Evolutionary conservation across 1,140 invertebrate species (phyloP), one percentile per base, ranked within the genome.

Genomic region (Lepidurus apus): DNA sequence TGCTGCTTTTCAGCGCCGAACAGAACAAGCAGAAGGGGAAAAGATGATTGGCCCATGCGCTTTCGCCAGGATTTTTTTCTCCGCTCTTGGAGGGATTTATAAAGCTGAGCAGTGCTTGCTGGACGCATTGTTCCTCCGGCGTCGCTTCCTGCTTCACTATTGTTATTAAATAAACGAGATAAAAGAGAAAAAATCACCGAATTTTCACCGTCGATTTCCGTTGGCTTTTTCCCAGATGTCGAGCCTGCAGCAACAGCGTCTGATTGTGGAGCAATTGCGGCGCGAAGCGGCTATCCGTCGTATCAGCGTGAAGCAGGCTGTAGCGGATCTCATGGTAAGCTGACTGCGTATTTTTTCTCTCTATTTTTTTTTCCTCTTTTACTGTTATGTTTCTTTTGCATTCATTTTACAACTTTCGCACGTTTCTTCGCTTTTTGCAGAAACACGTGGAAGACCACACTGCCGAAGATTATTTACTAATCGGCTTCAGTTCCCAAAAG

Each of bases 401-500:
- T 74, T 75, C 21, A 42, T 79, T 80, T 73, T 80, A 80, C n/a
- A 17, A 73, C 73, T 80, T 75, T 76, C 74, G 74, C 47, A 42
- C 43, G 17, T 44, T 13, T 45, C 34, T 80, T 13, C 78, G 24
- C 53, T 43, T 76, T 43, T 76, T 79, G 43, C 81, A 86, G 85
- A 93, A 95, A 84, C 98, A 92, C 83, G 95, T 98, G 79, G 90
- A 91, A 44, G 94, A 97, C 83, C 95, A 98, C 83, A 91, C 96
- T 84, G 93, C 95, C 82, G 95, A 97, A 84, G 96, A 98, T 87
- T 97, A 93, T 83, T 90, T 98, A n/a, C 89, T 98, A 78, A 92
- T 96, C 82, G 96, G 96, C 5, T 98, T 98, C 86, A 93, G 94
- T 78, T 95, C 93, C 80, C 96, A 98, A 85, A 96, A 96, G 85